Evolutionary conservation across 2,113 vertebrate genomes (phyloP), one percentile per base, ranked within the genome.

Genomic region (Ailurus styani): DNA sequence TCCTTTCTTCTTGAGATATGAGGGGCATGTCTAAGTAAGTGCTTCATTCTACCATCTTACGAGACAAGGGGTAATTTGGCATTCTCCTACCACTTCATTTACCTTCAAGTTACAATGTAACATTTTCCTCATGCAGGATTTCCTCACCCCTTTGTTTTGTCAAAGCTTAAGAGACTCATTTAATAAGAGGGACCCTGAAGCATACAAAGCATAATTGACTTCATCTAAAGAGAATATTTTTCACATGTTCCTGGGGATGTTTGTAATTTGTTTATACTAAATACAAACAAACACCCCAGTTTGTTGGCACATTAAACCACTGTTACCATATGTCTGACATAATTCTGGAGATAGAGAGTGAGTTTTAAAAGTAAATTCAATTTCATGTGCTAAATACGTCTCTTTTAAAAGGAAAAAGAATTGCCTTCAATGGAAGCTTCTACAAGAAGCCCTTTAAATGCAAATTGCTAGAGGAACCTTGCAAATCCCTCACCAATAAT

Each of bases 291-390:
- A 97, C 78, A 77, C 70, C 70, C 75, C 31, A 40, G 37, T 90
- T 85, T 97, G 47, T 64, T 97, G 95, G 72, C 91, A 96, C 64
- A 85, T 97, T 96, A 93, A 93, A 85, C 72, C 95, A 94, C 62
- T 54, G 75, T 92, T 96, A 79, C 77, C 90, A 97, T 93, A 94
- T 86, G 85, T 68, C 93, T 96, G 87, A 96, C 82, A 89, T 66
- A 88, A 95, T 94, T 94, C 82, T 89, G 75, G 86, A 79, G 37
- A 72, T 78, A 87, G n/a, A 96, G n/a, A 93, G 40, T 94, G 79
- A 94, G 93, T 95, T 97, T 94, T 96, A 57, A 96, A 88, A 94
- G 72, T 91, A 91, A 86, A 95, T 91, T 94, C 23, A 6, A 75
- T 90, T 97, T 78, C 79, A 77, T 62, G 52, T 54, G 37, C 79